Evolutionary conservation across 2,888 invertebrate genomes (phyloP).

Genomic region (Caenorhabditis sp.): DNA sequence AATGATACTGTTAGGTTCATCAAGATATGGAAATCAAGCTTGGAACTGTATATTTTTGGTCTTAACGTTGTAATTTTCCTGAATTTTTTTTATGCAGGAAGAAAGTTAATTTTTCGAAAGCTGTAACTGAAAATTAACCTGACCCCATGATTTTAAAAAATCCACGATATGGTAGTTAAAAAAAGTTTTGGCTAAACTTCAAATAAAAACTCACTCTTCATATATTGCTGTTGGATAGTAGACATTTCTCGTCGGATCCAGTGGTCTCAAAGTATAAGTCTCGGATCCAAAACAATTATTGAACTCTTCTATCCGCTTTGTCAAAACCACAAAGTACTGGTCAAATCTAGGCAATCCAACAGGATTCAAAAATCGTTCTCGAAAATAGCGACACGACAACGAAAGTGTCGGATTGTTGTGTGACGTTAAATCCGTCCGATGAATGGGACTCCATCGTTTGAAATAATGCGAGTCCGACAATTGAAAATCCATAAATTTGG

Average conservation of each 20-base stretch:
- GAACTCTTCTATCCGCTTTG: constrained; percentile 22
- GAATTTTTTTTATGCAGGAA: too few species aligned
- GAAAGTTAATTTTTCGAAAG: too few species aligned
- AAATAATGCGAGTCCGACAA: constrained; percentile 14
- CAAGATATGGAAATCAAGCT: too few species aligned
- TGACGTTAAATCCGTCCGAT: constrained; percentile 21
- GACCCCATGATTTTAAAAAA: too few species aligned
- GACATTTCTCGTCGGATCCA: constrained; percentile 3
- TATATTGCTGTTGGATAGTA: not conserved
- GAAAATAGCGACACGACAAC: constrained; percentile 23
- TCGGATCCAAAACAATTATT: constrained; percentile 10
- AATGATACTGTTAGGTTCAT: too few species aligned
- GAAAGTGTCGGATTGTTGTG: constrained; percentile 42
- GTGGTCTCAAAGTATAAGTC: constrained; percentile 12
- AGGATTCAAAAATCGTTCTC: constrained; percentile 24
- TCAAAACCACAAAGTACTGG: constrained; percentile 29
- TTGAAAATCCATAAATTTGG: constrained; percentile 22
- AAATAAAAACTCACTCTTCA: not conserved
- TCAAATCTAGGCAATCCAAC: constrained; percentile 23
- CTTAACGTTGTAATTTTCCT: too few species aligned
- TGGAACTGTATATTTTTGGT: too few species aligned
- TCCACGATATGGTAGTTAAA: too few species aligned
- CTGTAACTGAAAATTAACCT: too few species aligned
- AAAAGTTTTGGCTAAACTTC: too few species aligned
- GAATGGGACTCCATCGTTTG: constrained; percentile 46